A percentile compares a stretch with the other conserved stretches of the same genome.
Conservation (phyloP, 2,113 vertebrate species). For the Delphinus delphis region DNA sequence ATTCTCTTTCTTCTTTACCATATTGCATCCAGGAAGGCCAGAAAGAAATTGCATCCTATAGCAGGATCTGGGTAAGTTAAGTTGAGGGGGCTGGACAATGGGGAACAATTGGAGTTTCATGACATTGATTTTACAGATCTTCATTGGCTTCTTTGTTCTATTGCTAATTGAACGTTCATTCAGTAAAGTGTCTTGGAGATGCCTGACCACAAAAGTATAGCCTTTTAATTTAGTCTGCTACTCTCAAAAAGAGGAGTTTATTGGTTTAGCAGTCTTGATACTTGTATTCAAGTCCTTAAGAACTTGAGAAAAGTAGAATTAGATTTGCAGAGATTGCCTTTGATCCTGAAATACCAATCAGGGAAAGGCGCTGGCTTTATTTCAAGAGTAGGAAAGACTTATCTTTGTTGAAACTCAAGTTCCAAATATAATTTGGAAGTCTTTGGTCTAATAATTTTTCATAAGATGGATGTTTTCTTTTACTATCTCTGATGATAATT, state of each 20-base stretch:
- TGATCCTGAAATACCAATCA: constrained; percentile 16
- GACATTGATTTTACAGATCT: neutral
- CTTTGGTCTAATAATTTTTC: neutral
- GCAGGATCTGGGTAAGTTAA: neutral
- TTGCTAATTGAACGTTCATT: neutral
- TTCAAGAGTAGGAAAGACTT: neutral
- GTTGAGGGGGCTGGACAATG: neutral
- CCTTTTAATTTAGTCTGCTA: neutral
- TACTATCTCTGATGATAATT: neutral
- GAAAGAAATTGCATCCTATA: neutral
- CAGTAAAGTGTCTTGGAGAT: neutral
- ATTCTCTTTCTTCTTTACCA: neutral
- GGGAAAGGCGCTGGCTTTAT: neutral
- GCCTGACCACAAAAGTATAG: neutral
- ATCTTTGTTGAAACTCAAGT: neutral
- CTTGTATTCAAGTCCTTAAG: constrained; percentile 38
- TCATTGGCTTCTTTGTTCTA: neutral
- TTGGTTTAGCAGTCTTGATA: neutral
- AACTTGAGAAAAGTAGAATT: neutral
- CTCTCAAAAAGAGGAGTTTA: constrained; percentile 12
- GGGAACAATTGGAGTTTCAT: neutral
- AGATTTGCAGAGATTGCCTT: constrained; percentile 38
- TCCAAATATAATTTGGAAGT: neutral
- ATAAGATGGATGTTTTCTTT: neutral
- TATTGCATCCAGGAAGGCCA: neutral